These are phyloP conservation scores for Monochamus saltuarius DNA, from an alignment of 1,140 invertebrate genomes.

Conservation along the genomic window DNA sequence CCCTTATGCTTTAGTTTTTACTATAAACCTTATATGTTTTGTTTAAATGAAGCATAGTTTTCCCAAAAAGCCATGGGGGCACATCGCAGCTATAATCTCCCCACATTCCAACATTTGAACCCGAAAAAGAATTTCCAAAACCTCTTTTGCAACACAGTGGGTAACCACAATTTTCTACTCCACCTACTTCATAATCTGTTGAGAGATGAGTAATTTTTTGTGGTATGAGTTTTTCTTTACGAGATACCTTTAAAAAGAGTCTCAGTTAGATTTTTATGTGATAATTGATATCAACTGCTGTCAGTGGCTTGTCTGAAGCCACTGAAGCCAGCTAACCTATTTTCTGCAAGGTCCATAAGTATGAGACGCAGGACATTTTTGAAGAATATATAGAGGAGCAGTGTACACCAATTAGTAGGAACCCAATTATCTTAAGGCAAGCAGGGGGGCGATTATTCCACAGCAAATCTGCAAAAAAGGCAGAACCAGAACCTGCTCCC, in stretches of 20 bases:
- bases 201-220: constrained; percentile 68
- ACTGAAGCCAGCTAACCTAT: no score
- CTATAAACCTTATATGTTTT: constrained; percentile 56
- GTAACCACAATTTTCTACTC: constrained; percentile 69
- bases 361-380: no score
- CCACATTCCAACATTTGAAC: constrained; percentile 76
- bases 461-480: no score
- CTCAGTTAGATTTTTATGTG: no score
- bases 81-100: constrained; percentile 77
- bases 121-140: constrained; percentile 9
- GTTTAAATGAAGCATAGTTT: constrained; percentile 60
- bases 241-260: background rate
- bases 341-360: no score
- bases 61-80: constrained; percentile 65
- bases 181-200: constrained; percentile 67
- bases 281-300: no score
- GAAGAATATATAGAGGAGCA: no score
- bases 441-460: no score
- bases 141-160: constrained; percentile 75
- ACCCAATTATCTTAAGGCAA: no score
- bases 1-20: constrained; percentile 19
- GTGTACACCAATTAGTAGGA: no score
- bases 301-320: no score
- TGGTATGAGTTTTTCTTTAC: constrained; percentile 3
- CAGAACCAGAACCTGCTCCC: no score